Evolutionary conservation across 2,888 invertebrate genomes (phyloP).

Genomic region (Nemotelus pantherinus): DNA sequence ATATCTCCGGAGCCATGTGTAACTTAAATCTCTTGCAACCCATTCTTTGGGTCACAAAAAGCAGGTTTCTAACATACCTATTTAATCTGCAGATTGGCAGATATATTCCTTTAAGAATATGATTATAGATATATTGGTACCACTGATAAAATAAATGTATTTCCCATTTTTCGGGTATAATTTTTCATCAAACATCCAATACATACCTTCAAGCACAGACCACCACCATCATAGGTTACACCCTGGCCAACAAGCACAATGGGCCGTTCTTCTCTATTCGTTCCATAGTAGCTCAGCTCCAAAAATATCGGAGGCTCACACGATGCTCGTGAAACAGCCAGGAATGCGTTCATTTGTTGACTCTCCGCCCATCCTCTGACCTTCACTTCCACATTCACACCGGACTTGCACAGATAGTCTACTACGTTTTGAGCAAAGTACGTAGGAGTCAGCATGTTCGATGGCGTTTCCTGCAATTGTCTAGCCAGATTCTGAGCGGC

Average conservation of each 20-base stretch:
- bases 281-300: constrained; percentile 78
- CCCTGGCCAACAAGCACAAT: constrained; percentile 80
- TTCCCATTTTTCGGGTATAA: too few species aligned
- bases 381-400: constrained; percentile 60
- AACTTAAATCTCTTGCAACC: too few species aligned
- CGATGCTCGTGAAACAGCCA: constrained; percentile 80
- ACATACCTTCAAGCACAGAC: constrained; percentile 72
- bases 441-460: constrained; percentile 82
- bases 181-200: too few species aligned
- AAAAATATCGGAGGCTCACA: constrained; percentile 82
- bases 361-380: constrained; percentile 76
- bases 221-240: constrained; percentile 77
- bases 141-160: too few species aligned
- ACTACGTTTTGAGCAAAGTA: constrained; percentile 76
- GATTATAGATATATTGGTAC: too few species aligned
- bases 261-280: constrained; percentile 70
- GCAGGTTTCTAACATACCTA: too few species aligned
- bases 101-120: too few species aligned
- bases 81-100: too few species aligned
- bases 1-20: too few species aligned
- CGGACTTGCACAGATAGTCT: constrained; percentile 59
- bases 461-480: constrained; percentile 81
- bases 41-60: too few species aligned
- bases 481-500: constrained; percentile 84
- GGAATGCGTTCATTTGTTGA: constrained; percentile 82